Base-by-base conservation (phyloP, 2,797 vertebrate species). In the Channa striata region DNA sequence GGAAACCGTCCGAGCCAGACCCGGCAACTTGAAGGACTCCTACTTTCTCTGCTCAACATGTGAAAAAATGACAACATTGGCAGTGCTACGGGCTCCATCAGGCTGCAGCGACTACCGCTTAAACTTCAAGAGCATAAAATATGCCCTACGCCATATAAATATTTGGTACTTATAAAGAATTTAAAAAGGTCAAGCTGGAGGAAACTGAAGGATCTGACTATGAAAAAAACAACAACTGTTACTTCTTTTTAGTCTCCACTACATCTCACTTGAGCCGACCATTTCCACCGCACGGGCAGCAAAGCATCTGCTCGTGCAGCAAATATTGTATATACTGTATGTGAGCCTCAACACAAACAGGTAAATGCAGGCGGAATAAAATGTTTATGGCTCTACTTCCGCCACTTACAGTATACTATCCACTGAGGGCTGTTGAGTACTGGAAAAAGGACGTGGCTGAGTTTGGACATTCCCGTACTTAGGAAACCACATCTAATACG, bases 391-490 rank as follows among this genome's bases (percentile, higher is more conserved):
- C 82, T 84, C 37, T 52, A 76, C 89, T 91, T 93, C 93, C 91
- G 77, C 90, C 90, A 93, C 88, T 94, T 91, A 93, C 75, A 82
- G 84, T 67, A 67, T 59, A 66, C 72, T 58, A 75, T 87, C 76
- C 69, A 77, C 51, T 37, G 61, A 86, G 73, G 51, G 77, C 77
- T 47, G 78, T 57, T 86, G 84, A 89, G 87, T 88, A 85, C 83
- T 90, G 91, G 89, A 88, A 92, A 93, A 86, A 85, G 75, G 81
- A 91, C 85, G 79, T 82, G 82, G 83, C 88, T 66, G 79, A 65
- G 71, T 79, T 85, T 57, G 82, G 83, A 90, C 89, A 87, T 93
- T 93, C 91, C 90, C 91, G 91, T 89, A 93, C 92, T 89, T 77
- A 88, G 80, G 48, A 91, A 91, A 93, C 89, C 90, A 50, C 91